Percentiles rank a stretch among this genome's conserved stretches.
These are phyloP conservation scores for Labrus mixtus DNA, from an alignment of 2,113 vertebrate species.

Conservation along the genomic window DNA sequence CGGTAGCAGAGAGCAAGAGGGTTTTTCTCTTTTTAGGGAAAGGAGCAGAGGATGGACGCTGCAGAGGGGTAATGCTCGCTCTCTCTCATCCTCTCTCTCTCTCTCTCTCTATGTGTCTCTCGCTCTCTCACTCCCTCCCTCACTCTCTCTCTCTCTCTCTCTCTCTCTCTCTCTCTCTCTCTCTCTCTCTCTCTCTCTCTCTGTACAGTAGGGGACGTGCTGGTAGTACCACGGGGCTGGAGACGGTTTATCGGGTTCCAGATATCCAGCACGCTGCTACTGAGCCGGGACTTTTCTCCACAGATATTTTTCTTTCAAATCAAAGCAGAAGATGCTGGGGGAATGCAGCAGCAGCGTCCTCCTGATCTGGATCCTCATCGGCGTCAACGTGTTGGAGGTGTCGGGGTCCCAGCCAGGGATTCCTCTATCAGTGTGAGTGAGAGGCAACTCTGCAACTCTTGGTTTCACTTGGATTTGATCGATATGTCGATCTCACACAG, in stretches of 20 bases:
- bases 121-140: background rate
- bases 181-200: constrained; percentile 8
- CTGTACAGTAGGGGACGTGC: constrained; percentile 60
- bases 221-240: constrained; percentile 32
- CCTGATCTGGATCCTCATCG: constrained; percentile 85
- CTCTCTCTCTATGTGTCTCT: constrained; percentile 29
- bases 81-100: background rate
- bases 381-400: constrained; percentile 83
- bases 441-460: constrained; percentile 57
- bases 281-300: constrained; percentile 31
- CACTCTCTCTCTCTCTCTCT: constrained; percentile 1
- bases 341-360: constrained; percentile 69
- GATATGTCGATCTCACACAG: background rate
- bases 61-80: background rate
- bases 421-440: constrained; percentile 90
- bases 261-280: background rate
- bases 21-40: constrained; percentile 5
- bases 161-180: constrained; percentile 32
- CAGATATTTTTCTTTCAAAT: background rate
- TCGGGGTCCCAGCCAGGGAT: constrained; percentile 94
- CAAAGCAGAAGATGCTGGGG: constrained; percentile 79
- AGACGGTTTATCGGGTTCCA: constrained; percentile 50
- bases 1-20: constrained; percentile 26
- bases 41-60: constrained; percentile 6
- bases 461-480: background rate